Conservation (phyloP, 2,797 vertebrate genomes). For the Hylomyscus alleni region DNA sequence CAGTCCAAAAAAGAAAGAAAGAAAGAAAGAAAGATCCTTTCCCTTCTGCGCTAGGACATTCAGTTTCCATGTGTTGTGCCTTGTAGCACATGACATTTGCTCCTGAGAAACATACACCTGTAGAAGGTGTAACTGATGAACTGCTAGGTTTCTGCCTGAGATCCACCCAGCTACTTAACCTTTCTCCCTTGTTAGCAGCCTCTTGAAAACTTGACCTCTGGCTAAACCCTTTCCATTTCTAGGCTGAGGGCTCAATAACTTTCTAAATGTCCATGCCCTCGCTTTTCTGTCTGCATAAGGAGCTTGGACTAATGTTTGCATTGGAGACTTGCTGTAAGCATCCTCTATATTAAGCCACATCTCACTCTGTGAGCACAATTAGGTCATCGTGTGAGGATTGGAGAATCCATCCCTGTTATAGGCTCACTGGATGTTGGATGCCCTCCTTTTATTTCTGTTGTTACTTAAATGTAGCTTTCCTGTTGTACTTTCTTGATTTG, state of each 20-base stretch:
- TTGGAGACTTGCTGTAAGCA: background rate
- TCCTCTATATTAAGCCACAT: background rate
- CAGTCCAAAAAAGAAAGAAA: background rate
- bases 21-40: background rate
- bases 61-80: background rate
- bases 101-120: background rate
- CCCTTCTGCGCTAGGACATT: background rate
- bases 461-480: background rate
- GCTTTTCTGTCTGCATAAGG: constrained; percentile 12
- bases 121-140: background rate
- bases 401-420: background rate
- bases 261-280: background rate
- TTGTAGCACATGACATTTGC: background rate
- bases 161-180: background rate
- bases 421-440: background rate
- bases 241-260: background rate
- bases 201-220: background rate
- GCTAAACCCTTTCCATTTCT: background rate
- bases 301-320: background rate
- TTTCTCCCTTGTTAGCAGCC: background rate
- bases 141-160: background rate
- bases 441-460: constrained; percentile 16
- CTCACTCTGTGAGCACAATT: background rate
- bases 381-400: background rate
- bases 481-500: constrained; percentile 36